Conservation (phyloP, 2,888 invertebrate genomes). For the Atherix ibis region DNA sequence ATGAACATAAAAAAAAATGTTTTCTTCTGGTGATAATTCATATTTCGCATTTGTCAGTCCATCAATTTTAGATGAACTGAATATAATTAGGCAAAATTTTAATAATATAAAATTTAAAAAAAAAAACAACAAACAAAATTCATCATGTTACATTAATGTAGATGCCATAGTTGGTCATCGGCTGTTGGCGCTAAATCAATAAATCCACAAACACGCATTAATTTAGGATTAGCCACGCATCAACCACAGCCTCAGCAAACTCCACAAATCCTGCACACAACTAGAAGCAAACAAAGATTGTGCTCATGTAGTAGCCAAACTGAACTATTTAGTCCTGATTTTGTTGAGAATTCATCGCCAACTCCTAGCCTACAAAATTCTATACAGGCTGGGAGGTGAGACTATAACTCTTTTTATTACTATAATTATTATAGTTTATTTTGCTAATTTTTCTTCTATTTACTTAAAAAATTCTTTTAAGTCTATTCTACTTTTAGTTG, state of each 20-base stretch:
- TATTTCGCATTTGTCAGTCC: no score
- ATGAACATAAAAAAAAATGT: no score
- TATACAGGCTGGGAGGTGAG: slow-evolving; percentile 36
- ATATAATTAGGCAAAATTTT: no score
- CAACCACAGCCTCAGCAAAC: slow-evolving; percentile 17
- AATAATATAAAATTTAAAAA: slow-evolving; percentile 2
- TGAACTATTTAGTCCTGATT: slow-evolving; percentile 43
- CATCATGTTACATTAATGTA: slow-evolving; percentile 7
- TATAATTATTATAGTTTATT: slow-evolving; percentile 5
- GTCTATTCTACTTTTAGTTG: no score
- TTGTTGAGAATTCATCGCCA: slow-evolving; percentile 21
- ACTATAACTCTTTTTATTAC: no score
- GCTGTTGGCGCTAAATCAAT: slow-evolving; percentile 19
- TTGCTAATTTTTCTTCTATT: no score
- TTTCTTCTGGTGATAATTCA: no score
- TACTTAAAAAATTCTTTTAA: no score
- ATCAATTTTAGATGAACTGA: no score
- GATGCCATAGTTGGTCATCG: slow-evolving; percentile 16
- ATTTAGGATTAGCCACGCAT: slow-evolving; percentile 42
- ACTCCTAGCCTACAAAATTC: slow-evolving; percentile 35
- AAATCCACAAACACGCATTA: slow-evolving; percentile 46
- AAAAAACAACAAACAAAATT: no score
- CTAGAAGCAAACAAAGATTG: no score
- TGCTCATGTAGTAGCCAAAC: slow-evolving; percentile 52
- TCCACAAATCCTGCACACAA: slow-evolving; percentile 19